A percentile compares a stretch with the other conserved stretches of the same genome.
Evolutionary conservation across 2,113 vertebrate species (phyloP).

Genomic region (Tursiops truncatus): DNA sequence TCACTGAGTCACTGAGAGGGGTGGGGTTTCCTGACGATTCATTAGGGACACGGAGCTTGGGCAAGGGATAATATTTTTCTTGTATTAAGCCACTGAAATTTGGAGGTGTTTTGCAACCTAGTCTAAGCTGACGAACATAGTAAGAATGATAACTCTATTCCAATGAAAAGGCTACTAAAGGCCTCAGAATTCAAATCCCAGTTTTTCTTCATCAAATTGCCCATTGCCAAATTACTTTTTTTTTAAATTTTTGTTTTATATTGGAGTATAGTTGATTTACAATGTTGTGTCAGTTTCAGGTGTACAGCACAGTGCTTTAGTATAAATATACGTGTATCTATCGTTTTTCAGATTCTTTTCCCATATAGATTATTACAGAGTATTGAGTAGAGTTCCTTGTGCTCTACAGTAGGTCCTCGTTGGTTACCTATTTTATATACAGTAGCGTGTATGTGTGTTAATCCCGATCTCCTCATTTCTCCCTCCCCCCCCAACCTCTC

Average conservation of each 20-base stretch:
- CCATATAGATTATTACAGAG: background rate
- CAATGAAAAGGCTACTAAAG: background rate
- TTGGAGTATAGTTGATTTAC: background rate
- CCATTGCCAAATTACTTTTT: background rate
- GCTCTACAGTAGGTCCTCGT: background rate
- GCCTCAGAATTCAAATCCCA: background rate
- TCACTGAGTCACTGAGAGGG: background rate
- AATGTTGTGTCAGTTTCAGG: background rate
- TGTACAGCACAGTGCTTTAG: too few relatives aligned
- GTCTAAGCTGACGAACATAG: background rate
- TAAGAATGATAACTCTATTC: background rate
- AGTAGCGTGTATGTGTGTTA: background rate
- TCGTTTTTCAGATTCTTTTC: background rate
- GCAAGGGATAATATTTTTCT: background rate
- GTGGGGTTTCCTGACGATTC: background rate
- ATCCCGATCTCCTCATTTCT: background rate
- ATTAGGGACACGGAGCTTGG: background rate
- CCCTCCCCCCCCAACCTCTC: background rate
- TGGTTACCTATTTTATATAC: background rate
- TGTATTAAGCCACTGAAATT: background rate
- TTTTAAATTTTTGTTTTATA: background rate
- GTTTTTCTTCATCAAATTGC: background rate
- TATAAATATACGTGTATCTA: fast-evolving
- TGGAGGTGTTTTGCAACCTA: background rate
- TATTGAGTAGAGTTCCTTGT: background rate